Evolutionary conservation across 1,140 invertebrate species (phyloP).

Genomic region (Cydia strobilella): DNA sequence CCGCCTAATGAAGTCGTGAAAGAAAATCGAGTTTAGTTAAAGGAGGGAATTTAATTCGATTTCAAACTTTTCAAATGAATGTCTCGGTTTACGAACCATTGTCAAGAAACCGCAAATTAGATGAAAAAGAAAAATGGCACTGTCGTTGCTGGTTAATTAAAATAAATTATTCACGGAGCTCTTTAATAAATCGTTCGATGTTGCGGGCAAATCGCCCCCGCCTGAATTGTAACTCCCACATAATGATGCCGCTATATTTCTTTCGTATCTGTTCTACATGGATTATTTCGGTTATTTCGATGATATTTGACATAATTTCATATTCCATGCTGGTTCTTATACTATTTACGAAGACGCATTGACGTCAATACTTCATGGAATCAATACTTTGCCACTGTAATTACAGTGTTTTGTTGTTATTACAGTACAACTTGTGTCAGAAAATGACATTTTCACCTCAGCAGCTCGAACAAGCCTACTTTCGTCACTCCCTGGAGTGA

Average conservation of each 20-base stretch:
- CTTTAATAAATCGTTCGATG: conserved; percentile 53
- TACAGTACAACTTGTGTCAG: too few relatives aligned
- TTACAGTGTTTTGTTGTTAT: too few relatives aligned
- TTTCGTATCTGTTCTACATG: neutral
- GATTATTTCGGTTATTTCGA: neutral
- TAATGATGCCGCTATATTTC: conserved; percentile 39
- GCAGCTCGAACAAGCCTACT: too few relatives aligned
- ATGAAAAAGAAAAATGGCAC: conserved; percentile 64
- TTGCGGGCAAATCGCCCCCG: conserved; percentile 50
- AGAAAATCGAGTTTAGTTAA: conserved; percentile 78
- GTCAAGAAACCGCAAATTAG: conserved; percentile 64
- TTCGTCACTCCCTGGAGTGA: too few relatives aligned
- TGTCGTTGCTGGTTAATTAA: conserved; percentile 71
- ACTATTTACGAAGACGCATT: too few relatives aligned
- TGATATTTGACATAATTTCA: neutral
- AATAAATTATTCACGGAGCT: conserved; percentile 70
- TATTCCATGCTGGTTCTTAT: neutral
- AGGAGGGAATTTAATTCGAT: conserved; percentile 78
- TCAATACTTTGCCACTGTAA: too few relatives aligned
- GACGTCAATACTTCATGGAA: too few relatives aligned
- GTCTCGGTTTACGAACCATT: conserved; percentile 62
- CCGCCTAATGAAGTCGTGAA: conserved; percentile 77
- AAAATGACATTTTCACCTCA: too few relatives aligned
- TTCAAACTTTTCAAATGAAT: conserved; percentile 76
- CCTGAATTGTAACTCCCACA: conserved; percentile 48